These are phyloP conservation scores for Napeogenes inachia DNA, from an alignment of 2,888 invertebrate genomes.

Conservation along the genomic window DNA sequence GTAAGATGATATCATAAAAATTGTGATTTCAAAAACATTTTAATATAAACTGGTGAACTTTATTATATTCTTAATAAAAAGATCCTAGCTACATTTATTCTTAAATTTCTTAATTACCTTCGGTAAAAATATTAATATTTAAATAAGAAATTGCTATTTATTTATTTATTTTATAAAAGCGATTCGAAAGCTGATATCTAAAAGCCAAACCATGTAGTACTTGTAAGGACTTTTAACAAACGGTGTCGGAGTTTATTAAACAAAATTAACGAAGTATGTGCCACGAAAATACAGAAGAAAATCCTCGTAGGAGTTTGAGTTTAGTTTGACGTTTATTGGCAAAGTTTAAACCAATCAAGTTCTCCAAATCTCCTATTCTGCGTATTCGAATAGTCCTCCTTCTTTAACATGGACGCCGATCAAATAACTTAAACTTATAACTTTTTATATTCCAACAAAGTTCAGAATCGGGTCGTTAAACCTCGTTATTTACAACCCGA, in stretches of 20 bases:
- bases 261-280: constrained; percentile 11
- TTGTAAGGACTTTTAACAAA: not conserved
- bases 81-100: no score
- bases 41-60: no score
- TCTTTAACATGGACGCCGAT: not conserved
- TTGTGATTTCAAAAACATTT: no score
- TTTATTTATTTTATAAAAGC: no score
- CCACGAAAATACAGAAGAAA: not conserved
- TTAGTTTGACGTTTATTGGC: constrained; percentile 21
- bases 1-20: no score
- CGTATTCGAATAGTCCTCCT: not conserved
- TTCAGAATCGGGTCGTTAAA: not conserved
- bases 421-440: constrained; percentile 3
- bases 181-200: no score
- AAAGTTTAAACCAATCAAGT: constrained; percentile 22
- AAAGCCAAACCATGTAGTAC: no score
- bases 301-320: not conserved
- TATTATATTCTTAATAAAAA: no score
- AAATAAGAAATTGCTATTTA: no score
- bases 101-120: no score
- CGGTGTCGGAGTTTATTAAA: not conserved
- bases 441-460: not conserved
- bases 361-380: constrained; percentile 14
- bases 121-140: no score
- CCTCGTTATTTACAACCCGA: not conserved